Conservation (phyloP, 2,113 vertebrate species). For the Crotalus tigris region DNA sequence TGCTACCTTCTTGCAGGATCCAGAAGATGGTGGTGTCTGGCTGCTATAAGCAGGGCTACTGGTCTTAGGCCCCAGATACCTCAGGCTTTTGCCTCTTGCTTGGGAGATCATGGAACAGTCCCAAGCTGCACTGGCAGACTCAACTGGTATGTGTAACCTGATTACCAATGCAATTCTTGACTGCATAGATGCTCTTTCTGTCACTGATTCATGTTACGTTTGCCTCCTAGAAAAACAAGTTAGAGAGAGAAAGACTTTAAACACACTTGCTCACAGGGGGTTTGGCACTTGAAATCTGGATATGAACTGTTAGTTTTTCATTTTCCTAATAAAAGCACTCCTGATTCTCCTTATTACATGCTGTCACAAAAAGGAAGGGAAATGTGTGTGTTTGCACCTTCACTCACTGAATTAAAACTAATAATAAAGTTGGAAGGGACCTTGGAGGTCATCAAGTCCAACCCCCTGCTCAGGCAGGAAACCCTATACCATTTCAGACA, state of each 20-base stretch:
- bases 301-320: not conserved
- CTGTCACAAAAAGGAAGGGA: not conserved
- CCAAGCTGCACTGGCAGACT: not conserved
- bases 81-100: not conserved
- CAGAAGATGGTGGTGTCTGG: not conserved
- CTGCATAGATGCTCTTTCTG: not conserved
- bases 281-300: not conserved
- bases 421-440: no score
- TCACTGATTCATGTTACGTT: not conserved
- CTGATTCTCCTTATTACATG: no score
- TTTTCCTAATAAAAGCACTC: not conserved
- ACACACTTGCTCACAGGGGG: not conserved
- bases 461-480: no score
- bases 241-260: not conserved
- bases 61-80: not conserved
- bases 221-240: not conserved
- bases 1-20: not conserved
- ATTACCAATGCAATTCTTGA: no score
- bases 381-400: not conserved
- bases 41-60: not conserved
- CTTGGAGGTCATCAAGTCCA: no score
- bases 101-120: not conserved
- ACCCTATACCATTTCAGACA: no score
- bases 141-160: no score
- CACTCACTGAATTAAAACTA: not conserved